These are phyloP conservation scores for Chunga burmeisteri DNA, from an alignment of 2,113 vertebrate species.

Conservation along the genomic window DNA sequence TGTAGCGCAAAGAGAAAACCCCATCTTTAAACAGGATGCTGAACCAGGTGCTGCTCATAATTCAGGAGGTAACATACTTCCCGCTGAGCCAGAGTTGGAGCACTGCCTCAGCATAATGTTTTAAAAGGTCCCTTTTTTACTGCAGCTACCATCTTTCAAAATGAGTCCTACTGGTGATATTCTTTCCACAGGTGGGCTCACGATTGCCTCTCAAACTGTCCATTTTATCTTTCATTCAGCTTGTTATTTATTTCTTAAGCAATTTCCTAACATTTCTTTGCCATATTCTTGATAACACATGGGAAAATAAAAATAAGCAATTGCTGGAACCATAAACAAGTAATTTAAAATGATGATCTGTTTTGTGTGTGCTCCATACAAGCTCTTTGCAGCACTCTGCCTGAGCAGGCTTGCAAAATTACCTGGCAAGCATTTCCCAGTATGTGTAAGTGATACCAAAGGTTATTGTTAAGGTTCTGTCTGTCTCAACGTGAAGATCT, in stretches of 20 bases:
- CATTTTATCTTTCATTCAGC: neutral
- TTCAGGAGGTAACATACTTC: neutral
- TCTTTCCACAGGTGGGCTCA: neutral
- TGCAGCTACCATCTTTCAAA: neutral
- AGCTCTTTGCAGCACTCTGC: neutral
- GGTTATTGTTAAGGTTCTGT: neutral
- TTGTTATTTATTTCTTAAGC: neutral
- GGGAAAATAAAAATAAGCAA: slow-evolving; percentile 5
- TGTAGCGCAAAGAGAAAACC: neutral
- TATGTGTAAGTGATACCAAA: neutral
- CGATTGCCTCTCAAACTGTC: neutral
- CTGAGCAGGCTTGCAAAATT: neutral
- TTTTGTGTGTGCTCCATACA: neutral
- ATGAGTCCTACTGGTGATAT: neutral
- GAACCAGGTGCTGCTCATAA: neutral
- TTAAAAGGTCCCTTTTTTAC: neutral
- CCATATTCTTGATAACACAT: neutral
- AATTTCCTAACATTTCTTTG: neutral
- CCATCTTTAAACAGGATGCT: neutral
- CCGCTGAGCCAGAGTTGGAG: neutral
- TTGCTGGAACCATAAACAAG: neutral
- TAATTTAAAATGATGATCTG: neutral
- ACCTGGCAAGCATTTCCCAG: neutral
- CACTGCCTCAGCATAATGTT: neutral
- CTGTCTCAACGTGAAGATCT: slow-evolving; percentile 4